phyloP scores from a whole-genome alignment of 2,797 vertebrate genomes.

The Sebastes iracundus region DNA sequence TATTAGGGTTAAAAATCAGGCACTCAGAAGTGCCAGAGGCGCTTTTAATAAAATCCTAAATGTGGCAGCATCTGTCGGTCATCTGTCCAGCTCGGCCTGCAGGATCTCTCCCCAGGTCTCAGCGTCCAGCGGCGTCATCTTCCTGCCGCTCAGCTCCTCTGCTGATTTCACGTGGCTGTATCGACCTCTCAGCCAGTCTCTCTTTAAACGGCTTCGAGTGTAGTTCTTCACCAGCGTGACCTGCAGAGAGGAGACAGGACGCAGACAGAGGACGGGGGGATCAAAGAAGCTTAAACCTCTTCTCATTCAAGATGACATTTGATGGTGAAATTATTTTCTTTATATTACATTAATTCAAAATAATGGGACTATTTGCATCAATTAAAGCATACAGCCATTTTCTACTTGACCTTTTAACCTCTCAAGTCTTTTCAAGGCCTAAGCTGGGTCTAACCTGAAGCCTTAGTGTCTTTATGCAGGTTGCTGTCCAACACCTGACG shows the following conservation, averaged over 20 bases:
- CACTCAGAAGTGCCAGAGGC: not conserved
- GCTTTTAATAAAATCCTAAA: not conserved
- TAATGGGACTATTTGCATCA: not conserved
- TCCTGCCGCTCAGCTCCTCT: slow-evolving; percentile 80
- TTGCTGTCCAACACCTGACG: not conserved
- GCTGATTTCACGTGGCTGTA: slow-evolving; percentile 88
- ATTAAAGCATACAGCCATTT: not conserved
- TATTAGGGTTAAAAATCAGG: slow-evolving; percentile 12
- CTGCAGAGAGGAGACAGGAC: slow-evolving; percentile 63
- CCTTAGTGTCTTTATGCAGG: not conserved
- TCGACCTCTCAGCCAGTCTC: slow-evolving; percentile 87
- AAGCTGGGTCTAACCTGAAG: not conserved
- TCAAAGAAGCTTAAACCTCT: not conserved
- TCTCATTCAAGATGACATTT: not conserved
- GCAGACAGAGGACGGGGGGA: not conserved
- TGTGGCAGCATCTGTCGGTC: not conserved
- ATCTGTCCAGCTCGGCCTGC: slow-evolving; percentile 91
- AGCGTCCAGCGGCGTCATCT: slow-evolving; percentile 86
- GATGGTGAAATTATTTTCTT: not conserved
- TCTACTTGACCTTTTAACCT: not conserved
- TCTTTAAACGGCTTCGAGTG: slow-evolving; percentile 86
- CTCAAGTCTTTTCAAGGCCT: not conserved
- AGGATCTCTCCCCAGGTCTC: slow-evolving; percentile 94
- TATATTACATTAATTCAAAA: not conserved
- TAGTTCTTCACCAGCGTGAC: slow-evolving; percentile 89